Evolutionary conservation across 2,797 vertebrate species (phyloP).

Genomic region (Betta splendens): DNA sequence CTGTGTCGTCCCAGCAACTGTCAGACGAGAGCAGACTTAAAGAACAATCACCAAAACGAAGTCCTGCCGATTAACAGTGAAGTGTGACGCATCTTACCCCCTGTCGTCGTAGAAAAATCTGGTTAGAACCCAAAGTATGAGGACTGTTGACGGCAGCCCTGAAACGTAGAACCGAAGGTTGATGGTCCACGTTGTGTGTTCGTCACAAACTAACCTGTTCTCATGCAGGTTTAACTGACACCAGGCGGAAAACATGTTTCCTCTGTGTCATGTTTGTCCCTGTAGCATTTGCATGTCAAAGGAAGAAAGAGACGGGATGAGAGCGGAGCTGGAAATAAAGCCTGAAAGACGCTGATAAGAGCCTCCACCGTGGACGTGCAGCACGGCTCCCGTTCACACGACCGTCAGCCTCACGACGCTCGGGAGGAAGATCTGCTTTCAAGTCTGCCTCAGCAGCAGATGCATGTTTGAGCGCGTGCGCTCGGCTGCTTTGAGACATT

Average conservation of each 20-base stretch:
- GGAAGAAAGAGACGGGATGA: slow-evolving; percentile 20
- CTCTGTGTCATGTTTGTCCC: slow-evolving; percentile 9
- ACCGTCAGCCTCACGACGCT: background rate
- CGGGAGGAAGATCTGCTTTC: slow-evolving; percentile 1
- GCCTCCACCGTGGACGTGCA: slow-evolving; percentile 16
- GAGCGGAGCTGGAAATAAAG: slow-evolving; percentile 9
- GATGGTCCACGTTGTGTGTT: slow-evolving; percentile 17
- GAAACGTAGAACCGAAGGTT: slow-evolving; percentile 38
- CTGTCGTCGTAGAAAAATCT: slow-evolving; percentile 85
- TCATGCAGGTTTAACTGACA: too few relatives aligned
- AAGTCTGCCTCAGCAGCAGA: background rate
- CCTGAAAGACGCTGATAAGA: slow-evolving; percentile 32
- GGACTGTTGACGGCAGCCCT: slow-evolving; percentile 85
- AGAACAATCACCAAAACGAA: background rate
- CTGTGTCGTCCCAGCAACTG: slow-evolving; percentile 91
- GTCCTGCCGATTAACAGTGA: too few relatives aligned
- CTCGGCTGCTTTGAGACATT: background rate
- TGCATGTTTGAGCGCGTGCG: background rate
- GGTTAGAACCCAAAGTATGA: slow-evolving; percentile 84
- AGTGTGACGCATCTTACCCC: slow-evolving; percentile 71
- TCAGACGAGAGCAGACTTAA: background rate
- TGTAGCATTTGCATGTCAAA: slow-evolving; percentile 11
- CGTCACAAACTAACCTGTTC: slow-evolving; percentile 24
- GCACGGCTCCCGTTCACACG: background rate
- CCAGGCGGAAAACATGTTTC: slow-evolving; percentile 18